A percentile compares a stretch with the other conserved stretches of the same genome.
phyloP scores from a whole-genome alignment of 2,113 vertebrate genomes.

The Psettodes erumei region DNA sequence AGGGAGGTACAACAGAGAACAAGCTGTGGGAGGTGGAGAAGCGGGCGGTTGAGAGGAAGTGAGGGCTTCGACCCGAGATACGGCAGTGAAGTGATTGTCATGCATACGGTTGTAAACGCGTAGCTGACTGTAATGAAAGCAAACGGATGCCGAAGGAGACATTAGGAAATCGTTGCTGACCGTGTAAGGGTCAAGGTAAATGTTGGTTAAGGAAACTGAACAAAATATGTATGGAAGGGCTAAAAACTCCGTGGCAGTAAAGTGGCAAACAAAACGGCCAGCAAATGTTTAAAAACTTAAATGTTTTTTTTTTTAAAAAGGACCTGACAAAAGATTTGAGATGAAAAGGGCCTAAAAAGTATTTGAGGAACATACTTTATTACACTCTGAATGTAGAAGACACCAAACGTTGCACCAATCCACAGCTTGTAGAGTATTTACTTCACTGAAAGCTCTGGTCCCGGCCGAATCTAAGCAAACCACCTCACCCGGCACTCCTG shows the following conservation, averaged over 20 bases:
- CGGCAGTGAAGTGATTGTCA: constrained; percentile 57
- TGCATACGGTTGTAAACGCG: constrained; percentile 58
- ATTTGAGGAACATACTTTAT: neutral
- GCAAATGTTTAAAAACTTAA: neutral
- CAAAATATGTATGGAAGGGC: neutral
- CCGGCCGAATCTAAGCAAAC: constrained; percentile 7
- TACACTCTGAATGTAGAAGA: constrained; percentile 10
- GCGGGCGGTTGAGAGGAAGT: constrained; percentile 58
- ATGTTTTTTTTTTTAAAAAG: no score
- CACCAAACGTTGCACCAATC: neutral
- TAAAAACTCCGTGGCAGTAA: neutral
- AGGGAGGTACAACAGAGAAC: constrained; percentile 53
- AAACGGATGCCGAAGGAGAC: constrained; percentile 32
- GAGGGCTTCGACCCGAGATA: constrained; percentile 42
- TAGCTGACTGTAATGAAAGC: constrained; percentile 39
- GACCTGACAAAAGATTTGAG: neutral
- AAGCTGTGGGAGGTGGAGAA: constrained; percentile 44
- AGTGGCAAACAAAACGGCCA: neutral
- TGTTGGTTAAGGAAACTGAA: constrained; percentile 3
- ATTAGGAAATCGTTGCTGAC: constrained; percentile 15
- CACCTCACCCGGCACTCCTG: constrained; percentile 12
- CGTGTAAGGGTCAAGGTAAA: constrained; percentile 22
- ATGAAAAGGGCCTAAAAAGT: neutral
- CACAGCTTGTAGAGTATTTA: neutral
- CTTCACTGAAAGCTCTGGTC: neutral